Base-by-base conservation (phyloP, 2,113 vertebrate genomes). In the Megalops atlanticus region DNA sequence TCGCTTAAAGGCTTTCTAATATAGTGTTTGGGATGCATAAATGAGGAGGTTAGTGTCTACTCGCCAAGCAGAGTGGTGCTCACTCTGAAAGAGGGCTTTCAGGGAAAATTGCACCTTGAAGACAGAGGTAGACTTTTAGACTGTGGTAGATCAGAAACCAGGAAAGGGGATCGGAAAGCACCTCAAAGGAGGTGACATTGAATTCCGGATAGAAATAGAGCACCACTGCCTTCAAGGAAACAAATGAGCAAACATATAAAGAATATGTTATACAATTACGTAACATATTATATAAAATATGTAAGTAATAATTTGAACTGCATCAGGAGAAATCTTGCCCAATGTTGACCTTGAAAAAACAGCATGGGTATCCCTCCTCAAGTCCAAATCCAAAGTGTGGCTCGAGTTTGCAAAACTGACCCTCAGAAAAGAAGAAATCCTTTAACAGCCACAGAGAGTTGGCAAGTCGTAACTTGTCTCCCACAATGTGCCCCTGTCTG, bases 31-130 rank as follows among this genome's bases (percentile, higher is more conserved):
- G 4, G 35, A 27, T 24, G 36, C n/a, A 18, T 47, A n/a, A 58
- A 35, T 21, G 64, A 35, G 41, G 69, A 80, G 40, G 21, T 72
- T 52, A 52, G 35, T 3, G 4, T 33, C 24, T 36, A 49, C 35
- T 69, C 69, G 58, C 58, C 58, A 78, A 78, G 77, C 24, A 64
- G 58, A 15, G 4, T 33, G 45, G 27, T 16, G 36, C 52, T 58
- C 35, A 35, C 33, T 72, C 27, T 52, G 35, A 77, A 77, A 49
- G 43, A 54, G 4, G 47, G 21, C 5, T 54, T 73, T 80, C 10
- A 54, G 24, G 74, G 40, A 39, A 80, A 80, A 41, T 27, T 47
- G 24, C 35, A 35, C 45, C 41, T 43, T 10, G 2, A 68, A 45
- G 77, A 39, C 12, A 45, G 18, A 10, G 27, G 4, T 7, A 70